Evolutionary conservation across 1,140 invertebrate species (phyloP), one percentile per base, ranked within the genome.

Genomic region (Macrotrachela quadricornifera): DNA sequence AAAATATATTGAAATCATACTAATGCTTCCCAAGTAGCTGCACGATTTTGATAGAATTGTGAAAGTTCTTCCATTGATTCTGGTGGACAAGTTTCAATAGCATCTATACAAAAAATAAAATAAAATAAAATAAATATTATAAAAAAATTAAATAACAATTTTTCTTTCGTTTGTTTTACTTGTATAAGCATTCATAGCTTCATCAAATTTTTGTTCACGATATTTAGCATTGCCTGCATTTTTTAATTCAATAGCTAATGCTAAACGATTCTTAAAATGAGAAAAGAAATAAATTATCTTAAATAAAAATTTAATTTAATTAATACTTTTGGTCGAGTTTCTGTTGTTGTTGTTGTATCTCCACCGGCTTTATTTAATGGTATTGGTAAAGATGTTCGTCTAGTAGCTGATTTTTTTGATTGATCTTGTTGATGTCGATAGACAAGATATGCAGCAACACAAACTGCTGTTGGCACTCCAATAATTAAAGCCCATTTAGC

Each of bases 41-140:
- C 90, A 63, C 86, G 77, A 64, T 95, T 95, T 68, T 94, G 88
- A 70, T 90, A 91, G 67, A 85, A 88, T 13, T 82, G 87, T 8
- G 87, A 79, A 44, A 92, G 66, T 58, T 84, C 81, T 4, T 76
- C 73, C 37, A 70, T 72, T 59, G 81, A 76, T 42, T 82, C 78
- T 11, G 69, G 60, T 1, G 85, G 84, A 65, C 85, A 91, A 12
- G 78, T 71, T 58, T 80, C 76, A 55, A 94, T 90, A 0, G 87
- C 88, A 70, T 82, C 76, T 30, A 30, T 30, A 30, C n/a, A n/a
- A n/a, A n/a, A n/a, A n/a, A n/a, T n/a, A n/a, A n/a, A n/a, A n/a
- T n/a, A 30, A 30, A 2, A 30, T 30, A 4, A 30, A 30, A 30
- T 2, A 30, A 30, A 30, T 4, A 2, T 4, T 30, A 30, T 30